Evolutionary conservation across 2,888 invertebrate species (phyloP).

Genomic region (Osmoderma eremita): DNA sequence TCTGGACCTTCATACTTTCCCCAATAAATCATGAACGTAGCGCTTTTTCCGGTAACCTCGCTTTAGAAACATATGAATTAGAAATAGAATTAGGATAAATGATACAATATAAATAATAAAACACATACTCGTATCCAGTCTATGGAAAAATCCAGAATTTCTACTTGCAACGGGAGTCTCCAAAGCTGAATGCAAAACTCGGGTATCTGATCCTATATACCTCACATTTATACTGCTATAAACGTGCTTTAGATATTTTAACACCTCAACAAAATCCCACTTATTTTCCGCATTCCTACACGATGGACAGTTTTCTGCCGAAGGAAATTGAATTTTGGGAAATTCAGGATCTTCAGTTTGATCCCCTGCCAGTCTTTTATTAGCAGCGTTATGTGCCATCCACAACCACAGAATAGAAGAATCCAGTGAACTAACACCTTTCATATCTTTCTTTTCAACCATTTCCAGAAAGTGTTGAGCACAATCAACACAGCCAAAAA

Average conservation of each 20-base stretch:
- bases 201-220: constrained; percentile 63
- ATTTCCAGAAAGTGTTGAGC: constrained; percentile 88
- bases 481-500: constrained; percentile 94
- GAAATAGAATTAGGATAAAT: constrained; percentile 76
- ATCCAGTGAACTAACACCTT: constrained; percentile 75
- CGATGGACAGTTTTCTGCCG: constrained; percentile 70
- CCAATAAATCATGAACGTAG: constrained; percentile 75
- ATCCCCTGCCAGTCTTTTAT: constrained; percentile 86
- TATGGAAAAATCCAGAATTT: constrained; percentile 49
- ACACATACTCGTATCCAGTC: constrained; percentile 62
- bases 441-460: constrained; percentile 77
- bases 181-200: constrained; percentile 56
- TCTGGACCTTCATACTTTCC: constrained; percentile 71
- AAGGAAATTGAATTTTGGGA: constrained; percentile 92
- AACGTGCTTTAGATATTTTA: constrained; percentile 70
- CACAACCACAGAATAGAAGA: constrained; percentile 92
- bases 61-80: constrained; percentile 74
- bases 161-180: constrained; percentile 37
- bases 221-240: constrained; percentile 65
- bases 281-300: constrained; percentile 70
- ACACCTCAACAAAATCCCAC: constrained; percentile 74
- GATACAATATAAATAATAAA: constrained; percentile 68
- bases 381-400: constrained; percentile 94
- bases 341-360: constrained; percentile 88
- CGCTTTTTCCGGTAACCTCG: constrained; percentile 79